Base-by-base conservation (phyloP, 2,113 vertebrate species). In the Stictonetta naevosa region DNA sequence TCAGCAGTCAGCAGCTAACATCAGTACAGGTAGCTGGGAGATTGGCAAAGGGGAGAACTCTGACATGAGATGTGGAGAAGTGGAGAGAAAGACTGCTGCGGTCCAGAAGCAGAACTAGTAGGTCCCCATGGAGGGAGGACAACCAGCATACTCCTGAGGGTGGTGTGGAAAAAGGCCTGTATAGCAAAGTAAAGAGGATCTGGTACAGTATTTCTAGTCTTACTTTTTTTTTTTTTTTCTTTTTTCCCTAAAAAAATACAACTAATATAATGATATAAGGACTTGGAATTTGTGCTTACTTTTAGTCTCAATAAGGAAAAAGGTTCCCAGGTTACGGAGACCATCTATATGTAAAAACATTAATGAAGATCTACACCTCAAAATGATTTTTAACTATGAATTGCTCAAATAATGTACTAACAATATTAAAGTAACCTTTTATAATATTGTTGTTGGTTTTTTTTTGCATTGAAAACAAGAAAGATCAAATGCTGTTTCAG, bases 221-320 rank as follows among this genome's bases (percentile, higher is more conserved):
- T 20, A 28, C 4, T 38, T 44, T 69, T 66, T 73, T 74, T 25
- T 17, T 56, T 48, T 48, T 38, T 44, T 66, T 72, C 64, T 38
- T 44, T 68, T 73, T 17, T 52, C 3, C 8, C 29, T 73, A 26
- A 48, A 53, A 11, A 0, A 1, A 0, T 6, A 6, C n/a, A 89
- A 36, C 7, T 56, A 38, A 52, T 28, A 38, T 18, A 63, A 60
- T 18, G 4, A 38, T 20, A 11, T 11, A 72, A 89, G 20, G 33
- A 53, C 10, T 48, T 48, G 18, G 15, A 74, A 67, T 85, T 28
- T 69, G 18, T 76, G 21, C 10, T 40, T 40, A 73, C 14, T 55
- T 74, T 66, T 46, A 62, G 6, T 28, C 25, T 78, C 60, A 71
- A 12, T 2, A 72, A 53, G 26, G 31, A 59, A 55, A 48, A 53